phyloP scores from a whole-genome alignment of 2,888 invertebrate genomes.

The Cephonodes hylas region DNA sequence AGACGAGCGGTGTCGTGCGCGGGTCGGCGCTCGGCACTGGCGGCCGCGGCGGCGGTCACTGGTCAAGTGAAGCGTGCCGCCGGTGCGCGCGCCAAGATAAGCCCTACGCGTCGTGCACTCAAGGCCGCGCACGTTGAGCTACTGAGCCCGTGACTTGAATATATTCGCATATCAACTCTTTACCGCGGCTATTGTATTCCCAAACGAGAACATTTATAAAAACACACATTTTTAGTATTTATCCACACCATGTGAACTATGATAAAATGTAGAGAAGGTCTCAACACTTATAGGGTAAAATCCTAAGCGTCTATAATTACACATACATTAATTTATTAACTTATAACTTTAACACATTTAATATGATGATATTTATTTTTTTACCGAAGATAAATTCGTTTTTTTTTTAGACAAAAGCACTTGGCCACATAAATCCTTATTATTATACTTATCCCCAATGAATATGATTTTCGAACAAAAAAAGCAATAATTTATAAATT shows the following conservation, averaged over 20 bases:
- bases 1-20: conserved; percentile 43
- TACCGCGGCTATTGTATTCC: conserved; percentile 58
- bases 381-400: too few species aligned
- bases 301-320: too few species aligned
- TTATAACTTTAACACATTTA: too few species aligned
- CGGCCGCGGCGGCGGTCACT: conserved; percentile 46
- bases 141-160: conserved; percentile 67
- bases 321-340: too few species aligned
- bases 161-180: conserved; percentile 48
- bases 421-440: too few species aligned
- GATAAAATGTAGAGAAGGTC: conserved; percentile 33
- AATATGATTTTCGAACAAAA: too few species aligned
- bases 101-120: conserved; percentile 50
- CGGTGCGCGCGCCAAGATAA: conserved; percentile 59
- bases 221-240: neutral
- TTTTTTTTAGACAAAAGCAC: too few species aligned
- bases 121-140: conserved; percentile 66
- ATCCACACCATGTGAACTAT: conserved; percentile 8
- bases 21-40: conserved; percentile 23
- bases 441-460: too few species aligned
- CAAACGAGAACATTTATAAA: conserved; percentile 31
- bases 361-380: too few species aligned
- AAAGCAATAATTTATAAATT: neutral
- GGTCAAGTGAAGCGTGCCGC: conserved; percentile 58
- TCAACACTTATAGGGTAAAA: neutral